Evolutionary conservation across 2,797 vertebrate genomes (phyloP), one percentile per base, ranked within the genome.

Genomic region (Acanthornis magna): DNA sequence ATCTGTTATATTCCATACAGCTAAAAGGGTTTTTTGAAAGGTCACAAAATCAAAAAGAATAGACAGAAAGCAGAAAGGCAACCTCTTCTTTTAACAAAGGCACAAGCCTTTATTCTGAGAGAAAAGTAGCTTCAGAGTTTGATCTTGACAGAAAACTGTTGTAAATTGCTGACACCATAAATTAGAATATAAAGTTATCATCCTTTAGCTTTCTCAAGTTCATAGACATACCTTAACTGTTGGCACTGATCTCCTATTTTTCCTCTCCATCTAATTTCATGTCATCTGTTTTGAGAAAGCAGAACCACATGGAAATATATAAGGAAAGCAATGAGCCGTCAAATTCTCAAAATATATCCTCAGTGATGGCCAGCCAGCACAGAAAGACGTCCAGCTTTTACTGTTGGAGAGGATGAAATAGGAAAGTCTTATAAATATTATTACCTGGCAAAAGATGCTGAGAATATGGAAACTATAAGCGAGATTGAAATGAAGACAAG

Each of bases 11-110:
- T 81, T 93, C 81, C 91, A 83, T 79, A 81, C 7, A 82, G 84
- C 50, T 96, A 93, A 85, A 93, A 91, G 58, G 43, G 48, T 76
- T 96, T 93, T 79, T 90, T 95, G 95, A 97, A 96, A 66, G 50
- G 82, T 94, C 95, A 92, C 71, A 88, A 91, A 96, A 95, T 93
- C 86, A 97, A 96, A 95, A 81, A 82, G 53, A 96, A 95, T 90
- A 73, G 89, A 70, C 87, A 88, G 65, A 96, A 95, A 96, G 82
- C 54, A 96, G 73, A 96, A 94, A 96, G 76, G 47, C 77, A 88
- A 85, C 61, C 91, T 72, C 83, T 54, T 62, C 94, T 95, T 92
- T 81, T 42, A 94, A 90, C 51, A 96, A 85, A 91, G 90, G 61
- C 71, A 91, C 38, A 80, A 90, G 88, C 22, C 88, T 96, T 96